Percentiles rank a stretch among this genome's conserved stretches.
These are phyloP conservation scores for Leguminivora glycinivorella DNA, from an alignment of 1,140 invertebrate genomes.

Conservation along the genomic window DNA sequence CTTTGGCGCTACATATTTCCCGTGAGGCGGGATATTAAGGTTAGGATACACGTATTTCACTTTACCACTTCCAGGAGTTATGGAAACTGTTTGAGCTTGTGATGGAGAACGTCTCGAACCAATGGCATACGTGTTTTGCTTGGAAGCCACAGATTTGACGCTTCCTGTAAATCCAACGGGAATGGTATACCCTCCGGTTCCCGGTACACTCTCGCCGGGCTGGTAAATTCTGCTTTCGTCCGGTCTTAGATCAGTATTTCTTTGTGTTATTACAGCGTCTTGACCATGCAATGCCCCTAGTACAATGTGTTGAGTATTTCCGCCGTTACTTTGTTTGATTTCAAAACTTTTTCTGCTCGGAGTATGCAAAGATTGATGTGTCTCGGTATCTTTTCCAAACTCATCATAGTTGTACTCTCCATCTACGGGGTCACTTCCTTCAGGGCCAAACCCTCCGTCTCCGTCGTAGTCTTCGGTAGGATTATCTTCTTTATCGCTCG, in stretches of 20 bases:
- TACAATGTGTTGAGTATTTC: conserved; percentile 78
- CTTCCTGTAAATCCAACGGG: conserved; percentile 84
- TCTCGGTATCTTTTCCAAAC: conserved; percentile 61
- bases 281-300: conserved; percentile 77
- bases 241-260: conserved; percentile 61
- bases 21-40: conserved; percentile 52
- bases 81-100: conserved; percentile 82
- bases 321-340: conserved; percentile 68
- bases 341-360: conserved; percentile 56
- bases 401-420: conserved; percentile 78
- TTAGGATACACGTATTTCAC: conserved; percentile 68
- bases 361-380: conserved; percentile 66
- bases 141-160: conserved; percentile 81
- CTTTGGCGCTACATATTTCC: conserved; percentile 69
- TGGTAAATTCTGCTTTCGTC: conserved; percentile 80
- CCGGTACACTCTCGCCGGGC: conserved; percentile 81
- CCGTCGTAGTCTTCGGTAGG: conserved; percentile 64
- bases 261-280: conserved; percentile 77
- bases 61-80: conserved; percentile 80
- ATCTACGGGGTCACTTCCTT: conserved; percentile 72
- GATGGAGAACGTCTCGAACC: conserved; percentile 80
- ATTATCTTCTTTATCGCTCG: conserved; percentile 68
- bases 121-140: conserved; percentile 79
- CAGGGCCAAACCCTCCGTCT: conserved; percentile 55
- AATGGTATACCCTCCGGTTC: conserved; percentile 82